Evolutionary conservation across 2,888 invertebrate genomes (phyloP).

Genomic region (Thyatira batis): DNA sequence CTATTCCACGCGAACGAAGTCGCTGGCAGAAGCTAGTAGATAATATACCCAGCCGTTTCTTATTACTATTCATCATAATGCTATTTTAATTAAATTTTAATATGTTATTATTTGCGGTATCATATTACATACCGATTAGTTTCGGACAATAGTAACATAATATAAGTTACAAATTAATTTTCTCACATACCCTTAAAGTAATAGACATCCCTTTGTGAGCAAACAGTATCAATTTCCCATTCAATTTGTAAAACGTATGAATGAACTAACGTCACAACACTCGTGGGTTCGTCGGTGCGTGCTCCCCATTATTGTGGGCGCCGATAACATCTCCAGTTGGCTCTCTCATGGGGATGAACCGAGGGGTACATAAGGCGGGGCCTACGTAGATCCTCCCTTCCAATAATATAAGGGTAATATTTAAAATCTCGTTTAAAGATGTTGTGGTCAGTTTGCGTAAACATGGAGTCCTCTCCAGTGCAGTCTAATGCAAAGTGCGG

Average conservation of each 20-base stretch:
- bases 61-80: constrained; percentile 7
- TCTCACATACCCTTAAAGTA: constrained; percentile 80
- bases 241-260: constrained; percentile 63
- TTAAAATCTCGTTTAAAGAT: too few relatives aligned
- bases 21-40: too few relatives aligned
- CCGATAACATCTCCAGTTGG: constrained; percentile 55
- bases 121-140: constrained; percentile 42
- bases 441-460: constrained; percentile 28
- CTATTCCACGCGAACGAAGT: too few relatives aligned
- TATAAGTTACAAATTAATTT: constrained; percentile 77
- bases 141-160: constrained; percentile 46
- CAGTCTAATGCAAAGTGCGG: constrained; percentile 59
- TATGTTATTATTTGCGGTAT: constrained; percentile 27
- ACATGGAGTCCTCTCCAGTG: constrained; percentile 61
- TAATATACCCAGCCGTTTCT: too few relatives aligned
- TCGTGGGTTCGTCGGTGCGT: constrained; percentile 61
- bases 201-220: constrained; percentile 75
- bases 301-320: constrained; percentile 50
- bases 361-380: constrained; percentile 46
- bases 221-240: constrained; percentile 76
- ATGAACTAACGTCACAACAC: constrained; percentile 76
- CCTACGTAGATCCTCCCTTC: constrained; percentile 32
- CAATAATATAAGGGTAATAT: constrained; percentile 39
- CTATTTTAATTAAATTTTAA: constrained; percentile 29
- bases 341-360: constrained; percentile 12